Evolutionary conservation across 2,797 vertebrate species (phyloP).

Genomic region (Loriculus beryllinus): DNA sequence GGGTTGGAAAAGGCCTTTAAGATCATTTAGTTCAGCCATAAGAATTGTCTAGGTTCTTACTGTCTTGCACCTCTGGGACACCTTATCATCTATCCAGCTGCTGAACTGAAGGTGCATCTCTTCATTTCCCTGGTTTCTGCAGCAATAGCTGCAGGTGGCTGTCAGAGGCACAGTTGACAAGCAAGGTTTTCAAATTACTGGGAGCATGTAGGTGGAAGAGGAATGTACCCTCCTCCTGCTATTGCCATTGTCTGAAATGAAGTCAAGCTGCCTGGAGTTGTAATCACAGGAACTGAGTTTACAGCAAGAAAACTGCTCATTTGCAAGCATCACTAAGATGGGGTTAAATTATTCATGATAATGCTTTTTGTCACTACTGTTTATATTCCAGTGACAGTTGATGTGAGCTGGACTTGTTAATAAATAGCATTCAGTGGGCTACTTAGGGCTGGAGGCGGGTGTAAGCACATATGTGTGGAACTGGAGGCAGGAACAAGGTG

Average conservation of each 20-base stretch:
- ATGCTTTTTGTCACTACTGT: background rate
- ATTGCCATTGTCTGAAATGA: fast-evolving
- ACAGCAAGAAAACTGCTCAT: background rate
- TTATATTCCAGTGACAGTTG: conserved; percentile 9
- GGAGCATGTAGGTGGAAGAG: background rate
- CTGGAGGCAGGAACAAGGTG: background rate
- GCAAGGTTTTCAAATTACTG: background rate
- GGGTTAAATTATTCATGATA: conserved; percentile 15
- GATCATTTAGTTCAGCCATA: no score
- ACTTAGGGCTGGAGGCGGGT: background rate
- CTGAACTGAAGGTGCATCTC: background rate
- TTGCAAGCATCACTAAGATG: background rate
- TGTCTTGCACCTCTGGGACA: background rate
- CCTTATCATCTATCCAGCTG: background rate
- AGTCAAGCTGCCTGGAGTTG: background rate
- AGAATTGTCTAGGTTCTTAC: background rate
- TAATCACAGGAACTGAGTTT: background rate
- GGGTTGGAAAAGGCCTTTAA: background rate
- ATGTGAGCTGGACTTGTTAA: background rate
- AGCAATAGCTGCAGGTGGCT: background rate
- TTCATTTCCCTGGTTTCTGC: background rate
- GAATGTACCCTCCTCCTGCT: background rate
- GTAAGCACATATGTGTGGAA: background rate
- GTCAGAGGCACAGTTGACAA: background rate
- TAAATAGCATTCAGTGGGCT: background rate